Base-by-base conservation (phyloP, 2,888 invertebrate species). In the Anarsia innoxiella region DNA sequence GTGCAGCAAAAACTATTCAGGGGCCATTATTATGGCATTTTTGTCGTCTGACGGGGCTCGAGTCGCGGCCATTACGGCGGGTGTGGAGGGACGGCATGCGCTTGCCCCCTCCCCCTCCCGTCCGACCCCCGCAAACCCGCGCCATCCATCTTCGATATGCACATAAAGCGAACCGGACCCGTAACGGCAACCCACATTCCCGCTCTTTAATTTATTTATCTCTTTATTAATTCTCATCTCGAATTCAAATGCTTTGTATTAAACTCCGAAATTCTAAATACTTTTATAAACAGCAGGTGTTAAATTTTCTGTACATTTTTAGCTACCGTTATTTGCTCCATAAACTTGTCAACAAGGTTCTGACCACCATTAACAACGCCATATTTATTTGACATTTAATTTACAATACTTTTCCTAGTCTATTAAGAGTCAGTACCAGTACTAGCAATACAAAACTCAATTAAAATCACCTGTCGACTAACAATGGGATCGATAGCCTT, bases 21-120 rank as follows among this genome's bases (percentile, higher is more conserved):
- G 75, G 70, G 62, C 76, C 83, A 83, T 84, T 82, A 83, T 83
- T 79, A 85, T 85, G 78, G 85, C 86, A 85, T 85, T 85, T 86
- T 86, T 86, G 85, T 85, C 86, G 83, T 82, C 82, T 85, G 82
- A 79, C 78, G 71, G 78, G 77, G 73, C 68, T 69, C 59, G 72
- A 70, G 76, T 70, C 72, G 80, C 79, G 76, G 79, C 83, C 83
- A 78, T 84, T 76, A 76, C 66, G 57, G 63, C 46, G 64, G 63
- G 66, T 37, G 68, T 65, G 58, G 60, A 53, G 60, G 51, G 64
- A 61, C 50, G 54, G 46, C 41, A 35, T 40, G 40, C 40, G 42
- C 48, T 49, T 48, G 56, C 47, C 48, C 55, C 49, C 16, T 2
- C 49, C 39, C 42, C 45, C 36, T 39, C 42, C 40, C 41, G 42